These are phyloP conservation scores for Lordiphosa clarofinis DNA, from an alignment of 1,140 invertebrate species.

Conservation along the genomic window DNA sequence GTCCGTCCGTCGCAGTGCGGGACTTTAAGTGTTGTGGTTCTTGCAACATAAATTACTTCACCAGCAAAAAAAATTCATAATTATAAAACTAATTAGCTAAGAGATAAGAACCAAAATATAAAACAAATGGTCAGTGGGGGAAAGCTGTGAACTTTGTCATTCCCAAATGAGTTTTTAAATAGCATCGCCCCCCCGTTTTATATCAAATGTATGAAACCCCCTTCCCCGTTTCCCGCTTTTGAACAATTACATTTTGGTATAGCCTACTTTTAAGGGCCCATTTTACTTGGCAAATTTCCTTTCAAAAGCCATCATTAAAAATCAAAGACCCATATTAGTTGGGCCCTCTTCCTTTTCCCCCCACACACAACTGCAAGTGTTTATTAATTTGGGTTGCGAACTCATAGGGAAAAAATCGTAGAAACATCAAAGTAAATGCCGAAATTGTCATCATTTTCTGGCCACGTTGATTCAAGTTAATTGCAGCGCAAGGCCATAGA, in stretches of 20 bases:
- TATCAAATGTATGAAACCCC: too few species aligned
- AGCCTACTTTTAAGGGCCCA: neutral
- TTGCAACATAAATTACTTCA: conserved; percentile 37
- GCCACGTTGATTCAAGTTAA: conserved; percentile 32
- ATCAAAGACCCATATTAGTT: conserved; percentile 21
- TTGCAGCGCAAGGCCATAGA: conserved; percentile 30
- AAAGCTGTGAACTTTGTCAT: too few species aligned
- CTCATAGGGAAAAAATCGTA: neutral
- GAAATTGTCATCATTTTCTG: conserved; percentile 32
- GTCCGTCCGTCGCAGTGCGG: conserved; percentile 14
- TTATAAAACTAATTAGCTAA: conserved; percentile 74
- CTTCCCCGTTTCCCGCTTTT: neutral
- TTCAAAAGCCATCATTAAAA: conserved; percentile 34
- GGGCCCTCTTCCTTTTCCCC: too few species aligned
- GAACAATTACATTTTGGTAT: neutral
- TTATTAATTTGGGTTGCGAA: conserved; percentile 13
- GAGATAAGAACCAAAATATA: conserved; percentile 54
- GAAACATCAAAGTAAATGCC: conserved; percentile 40
- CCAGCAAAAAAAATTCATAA: conserved; percentile 38
- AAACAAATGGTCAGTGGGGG: conserved; percentile 10
- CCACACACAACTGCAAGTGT: conserved; percentile 2
- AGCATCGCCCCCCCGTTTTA: too few species aligned
- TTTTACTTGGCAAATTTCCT: too few species aligned
- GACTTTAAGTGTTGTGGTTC: conserved; percentile 20
- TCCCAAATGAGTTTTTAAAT: neutral